Evolutionary conservation across 2,888 invertebrate species (phyloP).

Genomic region (Hymenopus coronatus): DNA sequence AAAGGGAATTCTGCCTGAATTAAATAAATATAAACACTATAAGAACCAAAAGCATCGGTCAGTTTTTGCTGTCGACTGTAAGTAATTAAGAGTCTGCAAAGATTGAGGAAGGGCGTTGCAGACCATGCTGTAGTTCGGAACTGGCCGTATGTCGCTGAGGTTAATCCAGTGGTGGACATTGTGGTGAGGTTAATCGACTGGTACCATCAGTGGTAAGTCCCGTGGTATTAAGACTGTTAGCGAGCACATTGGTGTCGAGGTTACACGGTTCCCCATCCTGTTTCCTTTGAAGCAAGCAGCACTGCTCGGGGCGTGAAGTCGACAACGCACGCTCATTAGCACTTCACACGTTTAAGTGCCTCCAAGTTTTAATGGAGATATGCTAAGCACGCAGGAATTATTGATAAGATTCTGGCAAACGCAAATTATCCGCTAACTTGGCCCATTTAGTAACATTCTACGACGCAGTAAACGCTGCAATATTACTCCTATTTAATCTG

Average conservation of each 20-base stretch:
- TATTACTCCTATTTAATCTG: no score
- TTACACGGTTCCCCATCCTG: not conserved
- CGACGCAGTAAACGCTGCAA: no score
- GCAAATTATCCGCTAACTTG: no score
- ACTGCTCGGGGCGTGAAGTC: not conserved
- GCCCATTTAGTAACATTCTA: no score
- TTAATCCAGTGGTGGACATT: not conserved
- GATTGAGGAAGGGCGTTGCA: not conserved
- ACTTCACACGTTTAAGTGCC: no score
- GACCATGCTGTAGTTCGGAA: not conserved
- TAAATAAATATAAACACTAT: no score
- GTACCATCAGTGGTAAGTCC: not conserved
- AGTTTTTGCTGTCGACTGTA: not conserved
- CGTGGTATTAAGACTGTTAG: not conserved
- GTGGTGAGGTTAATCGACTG: not conserved
- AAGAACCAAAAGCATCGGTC: no score
- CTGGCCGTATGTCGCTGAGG: not conserved
- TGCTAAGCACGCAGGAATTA: no score
- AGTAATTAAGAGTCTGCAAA: not conserved
- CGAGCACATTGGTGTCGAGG: not conserved
- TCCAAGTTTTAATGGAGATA: no score
- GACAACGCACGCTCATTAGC: not conserved
- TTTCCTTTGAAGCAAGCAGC: not conserved
- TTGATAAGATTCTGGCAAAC: no score
- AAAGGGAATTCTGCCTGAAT: no score